A percentile compares a stretch with the other conserved stretches of the same genome.
These are phyloP conservation scores for Varroa destructor DNA, from an alignment of 1,140 invertebrate species.

Conservation along the genomic window DNA sequence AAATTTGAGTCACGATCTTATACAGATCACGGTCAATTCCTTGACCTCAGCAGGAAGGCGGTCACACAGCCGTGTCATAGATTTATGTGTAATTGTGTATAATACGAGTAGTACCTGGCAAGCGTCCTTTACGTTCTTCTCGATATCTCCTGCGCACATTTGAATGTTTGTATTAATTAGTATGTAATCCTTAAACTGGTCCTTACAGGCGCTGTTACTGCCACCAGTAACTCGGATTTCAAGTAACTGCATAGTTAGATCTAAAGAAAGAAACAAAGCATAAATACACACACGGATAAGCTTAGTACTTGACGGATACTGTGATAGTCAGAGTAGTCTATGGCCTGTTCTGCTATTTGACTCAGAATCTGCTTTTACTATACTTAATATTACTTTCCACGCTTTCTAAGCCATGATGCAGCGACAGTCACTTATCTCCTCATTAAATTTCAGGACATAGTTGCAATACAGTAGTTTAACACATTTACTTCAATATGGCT, in stretches of 20 bases:
- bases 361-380: not conserved
- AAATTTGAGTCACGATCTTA: too few relatives aligned
- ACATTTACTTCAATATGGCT: too few relatives aligned
- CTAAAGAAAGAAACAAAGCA: not conserved
- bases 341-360: not conserved
- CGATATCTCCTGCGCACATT: constrained; percentile 18
- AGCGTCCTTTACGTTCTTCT: constrained; percentile 8
- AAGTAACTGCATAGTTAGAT: not conserved
- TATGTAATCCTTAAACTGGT: not conserved
- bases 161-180: not conserved
- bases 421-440: too few relatives aligned
- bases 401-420: too few relatives aligned
- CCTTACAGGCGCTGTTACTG: not conserved
- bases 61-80: too few relatives aligned
- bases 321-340: not conserved
- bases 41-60: too few relatives aligned
- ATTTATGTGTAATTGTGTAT: too few relatives aligned
- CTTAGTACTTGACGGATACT: too few relatives aligned
- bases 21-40: too few relatives aligned
- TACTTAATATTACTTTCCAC: not conserved
- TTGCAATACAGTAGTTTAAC: too few relatives aligned
- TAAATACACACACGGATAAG: not conserved
- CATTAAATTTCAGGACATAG: too few relatives aligned
- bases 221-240: constrained; percentile 8
- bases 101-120: not conserved